Evolutionary conservation across 2,797 vertebrate genomes (phyloP).

Genomic region (Onychomys torridus): DNA sequence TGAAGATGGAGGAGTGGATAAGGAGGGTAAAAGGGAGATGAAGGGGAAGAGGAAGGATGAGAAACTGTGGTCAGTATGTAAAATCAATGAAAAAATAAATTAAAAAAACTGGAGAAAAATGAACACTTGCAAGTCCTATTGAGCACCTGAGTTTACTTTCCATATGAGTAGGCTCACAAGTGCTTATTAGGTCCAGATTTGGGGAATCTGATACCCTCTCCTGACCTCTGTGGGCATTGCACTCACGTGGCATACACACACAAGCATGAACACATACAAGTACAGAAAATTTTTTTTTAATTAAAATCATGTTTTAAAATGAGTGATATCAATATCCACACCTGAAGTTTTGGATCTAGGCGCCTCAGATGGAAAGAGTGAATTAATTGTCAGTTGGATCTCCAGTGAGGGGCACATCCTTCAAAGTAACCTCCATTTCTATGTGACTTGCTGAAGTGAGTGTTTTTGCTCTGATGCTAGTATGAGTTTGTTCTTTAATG

Average conservation of each 20-base stretch:
- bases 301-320: background rate
- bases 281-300: background rate
- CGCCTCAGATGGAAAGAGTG: background rate
- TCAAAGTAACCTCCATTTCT: background rate
- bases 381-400: background rate
- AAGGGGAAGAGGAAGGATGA: too few relatives aligned
- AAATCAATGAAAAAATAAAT: too few relatives aligned
- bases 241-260: background rate
- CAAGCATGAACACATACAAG: background rate
- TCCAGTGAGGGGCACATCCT: background rate
- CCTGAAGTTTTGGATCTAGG: background rate
- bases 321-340: background rate
- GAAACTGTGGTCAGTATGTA: too few relatives aligned
- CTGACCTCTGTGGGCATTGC: too few relatives aligned
- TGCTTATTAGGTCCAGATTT: background rate
- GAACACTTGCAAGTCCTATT: background rate
- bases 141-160: background rate
- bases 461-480: background rate
- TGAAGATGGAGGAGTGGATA: too few relatives aligned
- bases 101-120: too few relatives aligned
- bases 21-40: too few relatives aligned
- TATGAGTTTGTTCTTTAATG: background rate
- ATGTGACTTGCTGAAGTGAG: background rate
- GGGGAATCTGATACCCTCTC: background rate
- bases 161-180: background rate